These are phyloP conservation scores for Diadophis punctatus DNA, from an alignment of 2,113 vertebrate genomes.

Conservation along the genomic window DNA sequence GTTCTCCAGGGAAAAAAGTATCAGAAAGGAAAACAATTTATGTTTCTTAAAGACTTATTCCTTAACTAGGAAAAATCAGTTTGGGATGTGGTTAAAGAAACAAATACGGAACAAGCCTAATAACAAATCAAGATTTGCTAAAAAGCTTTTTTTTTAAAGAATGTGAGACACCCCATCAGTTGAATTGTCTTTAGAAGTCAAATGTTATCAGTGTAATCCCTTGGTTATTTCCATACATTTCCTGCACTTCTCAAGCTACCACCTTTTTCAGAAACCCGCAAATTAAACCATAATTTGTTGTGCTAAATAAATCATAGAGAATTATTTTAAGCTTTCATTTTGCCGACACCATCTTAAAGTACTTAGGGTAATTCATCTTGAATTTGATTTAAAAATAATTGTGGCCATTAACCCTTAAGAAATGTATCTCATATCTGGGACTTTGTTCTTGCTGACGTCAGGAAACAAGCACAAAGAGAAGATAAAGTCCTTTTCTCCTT, in stretches of 20 bases:
- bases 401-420: not conserved
- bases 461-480: slow-evolving; percentile 10
- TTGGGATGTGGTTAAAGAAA: not conserved
- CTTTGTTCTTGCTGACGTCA: not conserved
- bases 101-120: not conserved
- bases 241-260: not conserved
- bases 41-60: not conserved
- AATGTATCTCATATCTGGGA: not conserved
- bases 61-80: not conserved
- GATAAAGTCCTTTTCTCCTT: not conserved
- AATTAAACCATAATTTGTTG: slow-evolving; percentile 7
- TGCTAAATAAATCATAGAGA: not conserved
- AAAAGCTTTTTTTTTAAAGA: not conserved
- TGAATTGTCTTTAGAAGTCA: not conserved
- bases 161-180: not conserved
- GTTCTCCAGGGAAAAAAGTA: not conserved
- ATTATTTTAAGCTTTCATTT: not conserved
- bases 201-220: not conserved
- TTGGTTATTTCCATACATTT: not conserved
- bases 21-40: not conserved
- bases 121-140: not conserved
- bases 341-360: not conserved
- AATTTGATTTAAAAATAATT: slow-evolving; percentile 20
- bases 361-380: not conserved
- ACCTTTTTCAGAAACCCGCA: slow-evolving; percentile 13